A percentile compares a stretch with the other conserved stretches of the same genome.
These are phyloP conservation scores for Varecia variegata DNA, from an alignment of 2,797 vertebrate genomes.

Conservation along the genomic window DNA sequence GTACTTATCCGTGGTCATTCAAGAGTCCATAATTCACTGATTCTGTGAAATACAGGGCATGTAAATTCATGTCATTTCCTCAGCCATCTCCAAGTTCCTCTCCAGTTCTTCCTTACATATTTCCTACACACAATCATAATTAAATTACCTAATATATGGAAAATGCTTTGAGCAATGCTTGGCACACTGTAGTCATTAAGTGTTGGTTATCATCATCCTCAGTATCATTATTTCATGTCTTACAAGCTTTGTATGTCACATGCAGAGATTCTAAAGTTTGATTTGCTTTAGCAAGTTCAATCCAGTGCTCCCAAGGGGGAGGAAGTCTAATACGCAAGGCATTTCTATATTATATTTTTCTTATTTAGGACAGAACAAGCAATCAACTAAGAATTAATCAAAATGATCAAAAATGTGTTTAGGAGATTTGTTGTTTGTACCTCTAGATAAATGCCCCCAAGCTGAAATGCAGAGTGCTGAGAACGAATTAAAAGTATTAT, in stretches of 20 bases:
- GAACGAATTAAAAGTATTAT: conserved; percentile 16
- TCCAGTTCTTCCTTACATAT: not conserved
- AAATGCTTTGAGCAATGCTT: not conserved
- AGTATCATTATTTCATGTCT: not conserved
- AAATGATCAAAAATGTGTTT: not conserved
- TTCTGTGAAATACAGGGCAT: conserved; percentile 2
- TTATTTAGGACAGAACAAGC: conserved; percentile 20
- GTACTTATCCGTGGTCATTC: not conserved
- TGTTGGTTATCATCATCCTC: not conserved
- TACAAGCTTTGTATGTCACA: not conserved
- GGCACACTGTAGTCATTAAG: not conserved
- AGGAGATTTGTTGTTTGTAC: not conserved
- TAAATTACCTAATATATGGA: not conserved
- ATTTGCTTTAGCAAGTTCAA: conserved; percentile 21
- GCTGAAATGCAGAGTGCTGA: not conserved
- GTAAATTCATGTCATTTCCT: not conserved
- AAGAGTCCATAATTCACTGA: not conserved
- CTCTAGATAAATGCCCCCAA: conserved; percentile 23
- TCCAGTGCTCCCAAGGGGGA: not conserved
- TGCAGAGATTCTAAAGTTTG: not conserved
- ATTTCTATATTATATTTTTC: not conserved
- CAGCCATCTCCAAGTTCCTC: not conserved
- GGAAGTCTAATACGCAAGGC: not conserved
- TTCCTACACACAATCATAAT: not conserved
- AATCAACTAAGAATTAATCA: conserved; percentile 28